Base-by-base conservation (phyloP, 2,113 vertebrate species). In the Ophthalmotilapia sp. region DNA sequence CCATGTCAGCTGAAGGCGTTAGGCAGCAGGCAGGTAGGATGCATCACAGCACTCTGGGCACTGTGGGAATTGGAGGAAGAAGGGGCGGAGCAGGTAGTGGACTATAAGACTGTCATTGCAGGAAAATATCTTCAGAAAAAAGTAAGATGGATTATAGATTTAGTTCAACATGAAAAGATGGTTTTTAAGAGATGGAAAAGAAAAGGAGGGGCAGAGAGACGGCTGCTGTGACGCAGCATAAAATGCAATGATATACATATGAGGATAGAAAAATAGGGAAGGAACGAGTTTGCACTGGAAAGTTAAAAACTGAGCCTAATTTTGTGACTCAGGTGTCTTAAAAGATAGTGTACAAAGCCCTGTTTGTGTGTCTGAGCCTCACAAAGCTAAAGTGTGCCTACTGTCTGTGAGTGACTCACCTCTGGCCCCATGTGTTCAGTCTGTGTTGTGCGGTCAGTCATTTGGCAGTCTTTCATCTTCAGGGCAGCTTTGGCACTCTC, bases 391-490 rank as follows among this genome's bases (percentile, higher is more conserved):
- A 60, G 47, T 51, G 82, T 11, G 40, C 70, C 70, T 85, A 53
- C 65, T 81, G 40, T 79, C 33, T 88, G 79, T 83, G 68, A 83
- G 87, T 70, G 94, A 97, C 97, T 98, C 96, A 99, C 98, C 97
- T 99, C 98, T 88, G 96, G 96, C 91, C 97, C 96, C 89, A 95
- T 65, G 54, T 97, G 94, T 90, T 99, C 98, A 45, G 98, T 99
- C 97, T 99, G 98, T 0, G 98, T 99, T 89, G 96, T 97, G 95
- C 97, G 98, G 95, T 99, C 98, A 93, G 96, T 97, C 96, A 96
- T 97, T 93, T 97, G 97, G 96, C 95, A 93, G 92, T 96, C 95
- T 94, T 95, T 96, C 83, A 95, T 91, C 95, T 96, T 98, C 96
- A 97, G 97, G 89, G 97, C 96, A 93, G 96, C 96, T 91, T 94